Conservation (phyloP, 2,113 vertebrate genomes). For the Phrynosoma blainvillii region DNA sequence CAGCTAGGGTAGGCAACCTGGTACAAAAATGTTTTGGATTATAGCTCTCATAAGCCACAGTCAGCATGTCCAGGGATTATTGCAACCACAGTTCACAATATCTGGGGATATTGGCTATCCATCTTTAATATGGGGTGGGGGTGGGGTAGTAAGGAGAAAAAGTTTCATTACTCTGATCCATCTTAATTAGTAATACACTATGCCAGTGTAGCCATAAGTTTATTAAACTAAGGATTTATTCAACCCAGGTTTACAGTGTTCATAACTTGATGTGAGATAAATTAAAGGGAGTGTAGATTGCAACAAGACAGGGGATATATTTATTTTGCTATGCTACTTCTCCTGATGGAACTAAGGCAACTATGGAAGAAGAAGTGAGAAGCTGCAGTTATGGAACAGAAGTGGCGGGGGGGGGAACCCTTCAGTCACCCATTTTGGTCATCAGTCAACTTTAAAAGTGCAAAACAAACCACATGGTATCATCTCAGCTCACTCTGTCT, state of each 20-base stretch:
- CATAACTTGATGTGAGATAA: background rate
- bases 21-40: background rate
- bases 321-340: background rate
- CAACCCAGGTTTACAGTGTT: no score
- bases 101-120: no score
- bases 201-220: background rate
- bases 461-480: background rate
- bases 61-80: background rate
- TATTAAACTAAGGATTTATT: background rate
- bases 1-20: no score
- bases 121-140: background rate
- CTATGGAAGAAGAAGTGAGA: background rate
- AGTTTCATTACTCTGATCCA: background rate
- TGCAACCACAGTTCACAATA: no score
- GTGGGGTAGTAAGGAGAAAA: background rate
- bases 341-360: background rate
- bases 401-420: background rate
- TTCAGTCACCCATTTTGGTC: background rate
- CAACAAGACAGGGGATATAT: background rate
- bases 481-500: background rate
- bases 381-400: background rate
- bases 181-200: background rate
- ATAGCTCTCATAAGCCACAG: background rate
- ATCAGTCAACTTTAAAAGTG: background rate
- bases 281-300: background rate